phyloP scores from a whole-genome alignment of 2,113 vertebrate species.

The Chiloscyllium plagiosum region DNA sequence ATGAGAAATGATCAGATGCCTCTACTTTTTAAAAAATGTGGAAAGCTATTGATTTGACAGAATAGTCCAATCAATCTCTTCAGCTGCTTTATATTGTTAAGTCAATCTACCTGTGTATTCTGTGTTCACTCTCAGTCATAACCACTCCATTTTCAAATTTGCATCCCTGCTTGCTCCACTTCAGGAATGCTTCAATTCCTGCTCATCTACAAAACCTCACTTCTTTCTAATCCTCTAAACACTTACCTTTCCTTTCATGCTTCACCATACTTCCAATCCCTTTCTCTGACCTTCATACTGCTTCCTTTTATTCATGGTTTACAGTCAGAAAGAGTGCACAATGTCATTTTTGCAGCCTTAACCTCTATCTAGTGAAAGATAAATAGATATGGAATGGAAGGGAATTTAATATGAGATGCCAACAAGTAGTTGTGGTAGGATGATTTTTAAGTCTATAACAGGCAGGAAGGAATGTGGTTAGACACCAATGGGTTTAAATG shows the following conservation, averaged over 20 bases:
- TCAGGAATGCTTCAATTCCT: not conserved
- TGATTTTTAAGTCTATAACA: not conserved
- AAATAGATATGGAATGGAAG: not conserved
- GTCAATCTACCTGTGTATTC: not conserved
- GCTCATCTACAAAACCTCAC: not conserved
- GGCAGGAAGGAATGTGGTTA: not conserved
- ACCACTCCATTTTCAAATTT: not conserved
- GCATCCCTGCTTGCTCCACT: not conserved
- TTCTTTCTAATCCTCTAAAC: not conserved
- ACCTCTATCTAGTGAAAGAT: not conserved
- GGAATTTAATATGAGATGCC: not conserved
- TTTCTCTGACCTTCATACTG: not conserved
- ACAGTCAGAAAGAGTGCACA: not conserved
- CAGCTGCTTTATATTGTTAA: not conserved
- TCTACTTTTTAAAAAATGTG: not conserved
- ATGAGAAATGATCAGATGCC: not conserved
- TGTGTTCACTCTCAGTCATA: not conserved
- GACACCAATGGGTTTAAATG: not conserved
- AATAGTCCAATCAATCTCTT: not conserved
- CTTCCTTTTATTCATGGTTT: not conserved
- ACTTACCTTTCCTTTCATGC: not conserved
- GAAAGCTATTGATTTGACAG: not conserved
- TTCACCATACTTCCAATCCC: not conserved
- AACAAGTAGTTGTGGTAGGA: not conserved
- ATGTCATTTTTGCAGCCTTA: not conserved